phyloP scores from a whole-genome alignment of 2,113 vertebrate species.

The Riparia riparia region DNA sequence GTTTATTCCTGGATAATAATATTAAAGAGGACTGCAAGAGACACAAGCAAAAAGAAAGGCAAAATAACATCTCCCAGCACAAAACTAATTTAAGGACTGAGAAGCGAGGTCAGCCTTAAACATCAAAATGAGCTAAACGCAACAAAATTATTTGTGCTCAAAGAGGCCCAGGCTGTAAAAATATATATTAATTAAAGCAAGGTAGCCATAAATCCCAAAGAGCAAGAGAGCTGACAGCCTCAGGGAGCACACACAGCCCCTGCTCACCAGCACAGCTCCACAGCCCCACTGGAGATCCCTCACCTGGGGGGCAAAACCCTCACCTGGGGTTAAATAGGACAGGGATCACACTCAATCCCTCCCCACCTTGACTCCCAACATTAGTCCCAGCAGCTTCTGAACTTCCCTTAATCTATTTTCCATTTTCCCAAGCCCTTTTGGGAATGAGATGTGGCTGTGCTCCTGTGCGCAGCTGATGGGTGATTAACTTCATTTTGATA shows the following conservation, averaged over 20 bases:
- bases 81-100: not conserved
- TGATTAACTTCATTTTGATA: not conserved
- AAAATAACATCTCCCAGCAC: not conserved
- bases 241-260: rapidly evolving
- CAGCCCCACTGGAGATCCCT: rapidly evolving
- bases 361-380: not conserved
- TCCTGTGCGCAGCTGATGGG: not conserved
- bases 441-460: not conserved
- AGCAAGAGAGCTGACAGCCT: not conserved
- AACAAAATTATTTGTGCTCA: not conserved
- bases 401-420: not conserved
- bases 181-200: rapidly evolving
- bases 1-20: not conserved
- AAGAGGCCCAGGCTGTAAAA: not conserved
- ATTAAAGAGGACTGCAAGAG: not conserved
- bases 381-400: not conserved
- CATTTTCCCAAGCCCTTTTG: rapidly evolving
- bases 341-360: not conserved
- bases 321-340: constrained; percentile 1
- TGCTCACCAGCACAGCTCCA: not conserved
- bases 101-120: not conserved
- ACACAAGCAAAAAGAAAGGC: not conserved
- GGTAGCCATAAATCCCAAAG: not conserved
- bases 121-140: not conserved
- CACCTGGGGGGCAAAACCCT: not conserved